A percentile compares a stretch with the other conserved stretches of the same genome.
Evolutionary conservation across 1,140 invertebrate species (phyloP).

Genomic region (Drosophila fuyamai): DNA sequence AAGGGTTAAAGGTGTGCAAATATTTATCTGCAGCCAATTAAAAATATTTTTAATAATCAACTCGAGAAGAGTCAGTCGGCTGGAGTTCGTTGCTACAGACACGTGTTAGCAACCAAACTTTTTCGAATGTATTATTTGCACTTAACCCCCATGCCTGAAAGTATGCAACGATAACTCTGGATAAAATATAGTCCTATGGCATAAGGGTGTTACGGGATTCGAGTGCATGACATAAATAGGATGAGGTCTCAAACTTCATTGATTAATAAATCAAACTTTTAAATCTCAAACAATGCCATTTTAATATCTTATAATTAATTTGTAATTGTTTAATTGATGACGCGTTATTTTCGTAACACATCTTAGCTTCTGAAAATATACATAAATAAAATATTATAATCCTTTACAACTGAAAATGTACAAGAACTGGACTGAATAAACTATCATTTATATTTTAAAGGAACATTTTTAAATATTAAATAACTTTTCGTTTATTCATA

Average conservation of each 20-base stretch:
- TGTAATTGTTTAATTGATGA: too few species aligned
- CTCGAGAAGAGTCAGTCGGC: slow-evolving; percentile 12
- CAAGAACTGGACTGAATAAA: too few species aligned
- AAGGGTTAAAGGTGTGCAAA: slow-evolving; percentile 81
- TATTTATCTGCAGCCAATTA: slow-evolving; percentile 74
- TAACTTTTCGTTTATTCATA: too few species aligned
- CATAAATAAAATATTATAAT: too few species aligned
- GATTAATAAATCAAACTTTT: too few species aligned
- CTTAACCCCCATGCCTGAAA: slow-evolving; percentile 57
- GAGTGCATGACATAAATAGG: background rate
- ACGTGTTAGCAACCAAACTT: slow-evolving; percentile 45
- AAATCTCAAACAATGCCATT: too few species aligned
- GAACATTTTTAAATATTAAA: too few species aligned
- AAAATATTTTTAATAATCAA: slow-evolving; percentile 75
- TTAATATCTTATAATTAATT: too few species aligned
- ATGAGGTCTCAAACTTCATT: background rate
- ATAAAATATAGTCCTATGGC: background rate
- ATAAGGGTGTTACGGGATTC: background rate
- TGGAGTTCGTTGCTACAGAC: slow-evolving; percentile 12
- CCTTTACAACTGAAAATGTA: too few species aligned
- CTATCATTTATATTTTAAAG: too few species aligned
- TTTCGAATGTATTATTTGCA: slow-evolving; percentile 46
- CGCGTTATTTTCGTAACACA: too few species aligned
- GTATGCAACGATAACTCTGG: slow-evolving; percentile 36
- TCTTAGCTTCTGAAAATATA: too few species aligned